Percentiles rank a stretch among this genome's conserved stretches.
phyloP scores from a whole-genome alignment of 2,113 vertebrate species.

The Atherinomorus stipes region DNA sequence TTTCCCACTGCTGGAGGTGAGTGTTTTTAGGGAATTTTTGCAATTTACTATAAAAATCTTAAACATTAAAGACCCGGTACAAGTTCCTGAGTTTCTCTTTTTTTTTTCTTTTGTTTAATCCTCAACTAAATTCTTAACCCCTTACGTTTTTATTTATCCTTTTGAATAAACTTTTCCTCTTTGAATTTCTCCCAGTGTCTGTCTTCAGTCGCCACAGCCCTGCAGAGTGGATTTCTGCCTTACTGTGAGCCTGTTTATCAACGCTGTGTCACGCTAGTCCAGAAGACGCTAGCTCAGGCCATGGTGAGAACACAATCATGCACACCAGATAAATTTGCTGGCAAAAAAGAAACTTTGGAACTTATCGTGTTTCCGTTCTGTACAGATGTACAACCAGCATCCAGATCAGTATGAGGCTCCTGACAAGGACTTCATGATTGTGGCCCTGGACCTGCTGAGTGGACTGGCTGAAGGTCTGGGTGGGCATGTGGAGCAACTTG shows the following conservation, averaged over 20 bases:
- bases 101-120: too few species aligned
- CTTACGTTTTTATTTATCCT: too few species aligned
- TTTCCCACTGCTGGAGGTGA: constrained; percentile 89
- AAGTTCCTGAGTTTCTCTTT: background rate
- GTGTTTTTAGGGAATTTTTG: background rate
- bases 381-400: constrained; percentile 95
- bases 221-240: constrained; percentile 95
- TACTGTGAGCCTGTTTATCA: constrained; percentile 97
- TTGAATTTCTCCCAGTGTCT: constrained; percentile 82
- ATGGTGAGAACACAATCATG: constrained; percentile 85
- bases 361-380: background rate
- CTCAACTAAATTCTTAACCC: too few species aligned
- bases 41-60: background rate
- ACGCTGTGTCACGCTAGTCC: constrained; percentile 95
- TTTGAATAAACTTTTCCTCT: too few species aligned
- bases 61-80: background rate
- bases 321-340: too few species aligned
- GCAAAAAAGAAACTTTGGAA: background rate
- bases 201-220: constrained; percentile 92
- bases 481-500: constrained; percentile 91
- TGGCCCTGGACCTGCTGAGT: constrained; percentile 93
- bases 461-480: constrained; percentile 94
- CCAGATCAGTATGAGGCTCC: constrained; percentile 96
- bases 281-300: constrained; percentile 95
- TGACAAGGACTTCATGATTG: constrained; percentile 98